These are phyloP conservation scores for Patagioenas fasciata DNA, from an alignment of 2,113 vertebrate genomes.

Conservation along the genomic window DNA sequence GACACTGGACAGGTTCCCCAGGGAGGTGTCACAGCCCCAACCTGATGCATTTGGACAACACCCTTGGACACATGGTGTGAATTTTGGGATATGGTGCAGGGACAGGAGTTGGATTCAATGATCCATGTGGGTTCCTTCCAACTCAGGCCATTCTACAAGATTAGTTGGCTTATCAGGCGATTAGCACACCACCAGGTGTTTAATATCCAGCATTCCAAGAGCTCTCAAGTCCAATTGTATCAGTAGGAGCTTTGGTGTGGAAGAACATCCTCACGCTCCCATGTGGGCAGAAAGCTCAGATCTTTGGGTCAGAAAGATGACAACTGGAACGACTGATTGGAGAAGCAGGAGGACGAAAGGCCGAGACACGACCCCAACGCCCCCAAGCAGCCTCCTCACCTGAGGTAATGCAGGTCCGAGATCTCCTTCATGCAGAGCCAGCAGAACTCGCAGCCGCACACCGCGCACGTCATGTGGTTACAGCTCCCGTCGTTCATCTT, in stretches of 20 bases:
- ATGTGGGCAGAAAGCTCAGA: not conserved
- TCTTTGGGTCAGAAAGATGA: not conserved
- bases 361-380: accelerated
- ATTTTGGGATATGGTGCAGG: no score
- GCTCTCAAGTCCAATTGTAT: accelerated
- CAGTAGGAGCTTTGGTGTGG: not conserved
- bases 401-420: constrained; percentile 99
- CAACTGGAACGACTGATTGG: accelerated
- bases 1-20: no score
- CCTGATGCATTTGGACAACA: no score
- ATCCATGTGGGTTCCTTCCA: no score
- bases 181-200: not conserved
- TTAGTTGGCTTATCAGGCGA: not conserved
- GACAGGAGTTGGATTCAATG: no score
- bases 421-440: constrained; percentile 99
- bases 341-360: not conserved
- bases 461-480: constrained; percentile 98
- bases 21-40: no score
- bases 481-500: constrained; percentile 99
- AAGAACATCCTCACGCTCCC: not conserved
- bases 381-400: constrained; percentile 72
- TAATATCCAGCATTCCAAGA: not conserved
- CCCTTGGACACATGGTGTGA: no score
- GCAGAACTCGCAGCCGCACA: constrained; percentile 98
- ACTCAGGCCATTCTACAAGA: no score